Conservation (phyloP, 2,113 vertebrate species). For the Eidolon helvum region DNA sequence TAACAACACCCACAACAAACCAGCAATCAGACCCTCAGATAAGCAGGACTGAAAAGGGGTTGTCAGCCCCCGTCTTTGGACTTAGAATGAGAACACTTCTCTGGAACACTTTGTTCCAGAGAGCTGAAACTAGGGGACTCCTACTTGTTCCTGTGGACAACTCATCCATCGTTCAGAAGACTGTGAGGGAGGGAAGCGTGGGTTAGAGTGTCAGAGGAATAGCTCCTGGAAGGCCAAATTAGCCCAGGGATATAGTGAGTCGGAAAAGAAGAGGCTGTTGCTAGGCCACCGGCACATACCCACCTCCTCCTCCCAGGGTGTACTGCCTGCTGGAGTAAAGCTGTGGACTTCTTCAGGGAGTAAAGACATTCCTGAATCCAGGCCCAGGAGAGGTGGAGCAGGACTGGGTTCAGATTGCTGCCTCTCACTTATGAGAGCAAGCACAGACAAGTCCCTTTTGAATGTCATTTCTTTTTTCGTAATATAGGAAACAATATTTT, state of each 20-base stretch:
- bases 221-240: slow-evolving; percentile 62
- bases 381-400: neutral
- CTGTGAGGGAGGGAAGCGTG: slow-evolving; percentile 58
- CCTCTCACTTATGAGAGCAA: neutral
- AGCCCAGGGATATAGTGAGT: slow-evolving; percentile 44
- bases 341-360: neutral
- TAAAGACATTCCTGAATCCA: neutral
- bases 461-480: neutral
- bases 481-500: neutral
- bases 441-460: neutral
- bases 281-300: slow-evolving; percentile 38
- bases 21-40: neutral
- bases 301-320: neutral
- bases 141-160: slow-evolving; percentile 68
- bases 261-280: slow-evolving; percentile 58
- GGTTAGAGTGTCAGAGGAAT: slow-evolving; percentile 27
- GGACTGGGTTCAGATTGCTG: neutral
- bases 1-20: neutral
- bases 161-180: slow-evolving; percentile 62
- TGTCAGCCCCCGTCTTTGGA: slow-evolving; percentile 6
- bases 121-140: slow-evolving; percentile 31
- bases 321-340: neutral
- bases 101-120: slow-evolving; percentile 51
- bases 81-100: neutral
- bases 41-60: slow-evolving; percentile 4